A percentile compares a stretch with the other conserved stretches of the same genome.
Evolutionary conservation across 92 coral and sea anemone species (phyloP).

Genomic region (Virgularia gustaviana): DNA sequence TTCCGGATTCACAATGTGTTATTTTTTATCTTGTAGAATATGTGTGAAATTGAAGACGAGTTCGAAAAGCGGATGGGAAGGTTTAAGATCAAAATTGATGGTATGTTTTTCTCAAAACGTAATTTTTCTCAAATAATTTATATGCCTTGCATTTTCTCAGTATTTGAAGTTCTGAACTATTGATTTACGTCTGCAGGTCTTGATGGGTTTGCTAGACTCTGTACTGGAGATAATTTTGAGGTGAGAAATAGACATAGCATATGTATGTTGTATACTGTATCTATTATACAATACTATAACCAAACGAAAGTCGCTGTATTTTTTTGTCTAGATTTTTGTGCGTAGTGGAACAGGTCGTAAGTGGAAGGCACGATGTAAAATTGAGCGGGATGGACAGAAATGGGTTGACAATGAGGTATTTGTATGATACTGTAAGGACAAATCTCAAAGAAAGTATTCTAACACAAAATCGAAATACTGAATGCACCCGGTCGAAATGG

Average conservation of each 20-base stretch:
- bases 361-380: constrained; percentile 88
- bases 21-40: constrained; percentile 55
- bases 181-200: constrained; percentile 53
- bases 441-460: not conserved
- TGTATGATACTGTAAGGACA: too few relatives aligned
- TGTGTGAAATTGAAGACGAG: constrained; percentile 92
- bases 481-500: too few relatives aligned
- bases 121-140: too few relatives aligned
- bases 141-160: not conserved
- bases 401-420: constrained; percentile 87
- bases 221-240: constrained; percentile 94
- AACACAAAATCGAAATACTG: not conserved
- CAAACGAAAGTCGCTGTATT: not conserved
- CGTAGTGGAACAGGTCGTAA: constrained; percentile 75
- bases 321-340: constrained; percentile 59
- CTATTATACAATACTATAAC: not conserved
- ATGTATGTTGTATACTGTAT: not conserved
- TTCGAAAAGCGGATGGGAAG: constrained; percentile 85
- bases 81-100: constrained; percentile 78
- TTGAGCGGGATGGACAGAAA: constrained; percentile 84
- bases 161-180: not conserved
- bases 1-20: too few relatives aligned
- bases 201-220: constrained; percentile 90
- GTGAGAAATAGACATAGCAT: constrained; percentile 40
- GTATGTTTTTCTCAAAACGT: constrained; percentile 22